A percentile compares a stretch with the other conserved stretches of the same genome.
Evolutionary conservation across 2,888 invertebrate species (phyloP).

Genomic region (Argynnis bischoffii): DNA sequence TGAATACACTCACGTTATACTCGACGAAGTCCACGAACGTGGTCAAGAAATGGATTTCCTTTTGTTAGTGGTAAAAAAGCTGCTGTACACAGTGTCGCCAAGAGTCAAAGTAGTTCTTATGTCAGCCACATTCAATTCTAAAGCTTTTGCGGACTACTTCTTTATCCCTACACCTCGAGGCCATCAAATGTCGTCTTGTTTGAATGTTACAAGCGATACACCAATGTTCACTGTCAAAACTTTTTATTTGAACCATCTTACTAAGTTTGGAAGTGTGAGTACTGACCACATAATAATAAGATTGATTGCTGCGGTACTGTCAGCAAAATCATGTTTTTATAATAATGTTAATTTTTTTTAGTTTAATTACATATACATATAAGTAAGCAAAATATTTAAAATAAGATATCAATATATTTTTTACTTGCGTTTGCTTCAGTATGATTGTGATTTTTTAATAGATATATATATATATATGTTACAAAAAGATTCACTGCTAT

Average conservation of each 20-base stretch:
- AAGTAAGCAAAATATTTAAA: too few species aligned
- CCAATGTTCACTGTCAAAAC: slow-evolving; percentile 81
- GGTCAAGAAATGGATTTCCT: slow-evolving; percentile 96
- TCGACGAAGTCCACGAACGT: slow-evolving; percentile 97
- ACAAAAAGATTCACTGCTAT: too few species aligned
- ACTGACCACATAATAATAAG: not conserved
- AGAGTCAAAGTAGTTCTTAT: slow-evolving; percentile 86
- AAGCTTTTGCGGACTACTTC: slow-evolving; percentile 87
- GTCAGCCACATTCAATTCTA: slow-evolving; percentile 95
- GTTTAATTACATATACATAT: too few species aligned
- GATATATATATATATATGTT: too few species aligned
- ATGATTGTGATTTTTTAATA: too few species aligned
- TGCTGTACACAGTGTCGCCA: slow-evolving; percentile 83
- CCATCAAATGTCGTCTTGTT: slow-evolving; percentile 58
- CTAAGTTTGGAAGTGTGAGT: slow-evolving; percentile 75
- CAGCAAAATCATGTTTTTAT: too few species aligned
- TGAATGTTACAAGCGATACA: slow-evolving; percentile 74
- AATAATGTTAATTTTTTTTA: too few species aligned
- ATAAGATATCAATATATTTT: too few species aligned
- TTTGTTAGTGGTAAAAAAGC: slow-evolving; percentile 89
- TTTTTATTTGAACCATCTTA: slow-evolving; percentile 84
- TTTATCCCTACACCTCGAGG: slow-evolving; percentile 55
- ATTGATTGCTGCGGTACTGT: too few species aligned
- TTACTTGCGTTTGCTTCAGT: too few species aligned
- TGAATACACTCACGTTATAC: slow-evolving; percentile 92